Conservation (phyloP, 2,113 vertebrate species). For the Ameiurus melas region DNA sequence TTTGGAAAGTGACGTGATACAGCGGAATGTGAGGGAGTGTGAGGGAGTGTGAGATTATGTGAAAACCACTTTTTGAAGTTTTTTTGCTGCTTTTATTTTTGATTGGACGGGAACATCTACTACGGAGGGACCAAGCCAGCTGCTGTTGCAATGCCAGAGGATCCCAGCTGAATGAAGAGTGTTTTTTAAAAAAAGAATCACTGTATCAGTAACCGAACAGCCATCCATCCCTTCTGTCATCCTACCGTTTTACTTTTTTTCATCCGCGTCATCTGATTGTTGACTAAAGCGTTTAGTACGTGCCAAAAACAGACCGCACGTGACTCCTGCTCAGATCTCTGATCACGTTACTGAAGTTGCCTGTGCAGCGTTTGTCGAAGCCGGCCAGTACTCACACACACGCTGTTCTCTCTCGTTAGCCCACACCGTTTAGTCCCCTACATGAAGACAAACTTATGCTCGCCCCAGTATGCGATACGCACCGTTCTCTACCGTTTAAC, state of each 20-base stretch:
- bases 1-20: constrained; percentile 60
- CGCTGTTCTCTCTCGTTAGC: neutral
- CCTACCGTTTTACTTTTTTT: constrained; percentile 43
- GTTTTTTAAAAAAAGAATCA: constrained; percentile 46
- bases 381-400: neutral
- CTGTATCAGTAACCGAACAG: constrained; percentile 62
- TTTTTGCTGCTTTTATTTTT: constrained; percentile 66
- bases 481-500: neutral
- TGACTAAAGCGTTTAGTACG: neutral
- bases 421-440: neutral
- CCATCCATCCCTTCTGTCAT: constrained; percentile 68
- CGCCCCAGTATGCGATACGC: neutral
- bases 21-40: constrained; percentile 41
- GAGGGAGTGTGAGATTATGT: constrained; percentile 45
- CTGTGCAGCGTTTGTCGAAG: neutral
- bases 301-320: neutral
- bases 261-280: neutral
- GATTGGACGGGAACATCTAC: constrained; percentile 59
- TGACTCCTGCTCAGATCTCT: neutral
- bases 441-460: neutral
- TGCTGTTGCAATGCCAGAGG: constrained; percentile 66
- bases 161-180: constrained; percentile 68
- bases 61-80: constrained; percentile 68
- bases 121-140: constrained; percentile 73
- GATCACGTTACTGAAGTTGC: neutral